Evolutionary conservation across 2,797 vertebrate species (phyloP).

Genomic region (Heterohyrax brucei): DNA sequence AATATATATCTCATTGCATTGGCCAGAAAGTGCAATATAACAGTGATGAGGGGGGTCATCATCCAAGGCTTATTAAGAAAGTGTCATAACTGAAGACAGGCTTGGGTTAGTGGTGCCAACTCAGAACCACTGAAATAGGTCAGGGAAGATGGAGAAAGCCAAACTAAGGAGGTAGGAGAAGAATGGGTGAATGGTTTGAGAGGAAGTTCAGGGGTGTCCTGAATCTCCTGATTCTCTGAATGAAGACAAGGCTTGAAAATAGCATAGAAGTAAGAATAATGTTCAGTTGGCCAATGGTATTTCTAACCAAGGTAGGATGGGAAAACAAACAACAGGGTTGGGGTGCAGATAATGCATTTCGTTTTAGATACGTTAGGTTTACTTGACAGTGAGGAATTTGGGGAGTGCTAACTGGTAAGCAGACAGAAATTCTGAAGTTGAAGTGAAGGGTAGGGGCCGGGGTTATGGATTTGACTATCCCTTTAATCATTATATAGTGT

Average conservation of each 20-base stretch:
- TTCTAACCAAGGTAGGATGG: not conserved
- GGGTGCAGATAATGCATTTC: not conserved
- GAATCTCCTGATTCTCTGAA: not conserved
- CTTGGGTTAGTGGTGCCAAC: not conserved
- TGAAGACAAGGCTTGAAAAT: not conserved
- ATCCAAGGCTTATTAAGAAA: not conserved
- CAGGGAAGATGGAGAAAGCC: not conserved
- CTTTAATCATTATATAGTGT: no score
- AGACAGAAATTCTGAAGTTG: not conserved
- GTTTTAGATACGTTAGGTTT: not conserved
- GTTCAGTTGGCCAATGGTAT: not conserved
- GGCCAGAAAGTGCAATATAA: not conserved
- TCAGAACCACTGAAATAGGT: not conserved
- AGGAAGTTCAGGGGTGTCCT: not conserved
- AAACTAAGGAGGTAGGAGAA: not conserved
- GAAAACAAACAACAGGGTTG: not conserved
- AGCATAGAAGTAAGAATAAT: not conserved
- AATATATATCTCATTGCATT: not conserved
- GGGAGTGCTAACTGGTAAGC: not conserved
- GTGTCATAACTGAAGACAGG: not conserved
- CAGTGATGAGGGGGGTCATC: no score
- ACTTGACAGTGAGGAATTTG: not conserved
- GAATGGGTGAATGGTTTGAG: not conserved
- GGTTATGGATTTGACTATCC: not conserved
- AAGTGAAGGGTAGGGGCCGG: not conserved